Base-by-base conservation (phyloP, 2,113 vertebrate species). In the Microcebus jonahi region DNA sequence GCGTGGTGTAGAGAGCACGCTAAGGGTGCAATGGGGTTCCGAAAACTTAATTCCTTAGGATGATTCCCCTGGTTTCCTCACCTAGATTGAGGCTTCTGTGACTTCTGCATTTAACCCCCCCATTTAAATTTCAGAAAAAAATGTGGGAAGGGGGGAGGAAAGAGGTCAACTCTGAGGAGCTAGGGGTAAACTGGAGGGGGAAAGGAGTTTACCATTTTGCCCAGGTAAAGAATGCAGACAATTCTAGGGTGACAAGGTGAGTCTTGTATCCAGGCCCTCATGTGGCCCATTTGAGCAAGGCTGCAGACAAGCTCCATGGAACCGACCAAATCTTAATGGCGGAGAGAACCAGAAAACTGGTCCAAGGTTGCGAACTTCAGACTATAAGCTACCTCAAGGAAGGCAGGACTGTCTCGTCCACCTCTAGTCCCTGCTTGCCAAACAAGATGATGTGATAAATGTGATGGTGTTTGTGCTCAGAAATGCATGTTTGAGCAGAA, bases 361-460 rank as follows among this genome's bases (percentile, higher is more conserved):
- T 18, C 6, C 20, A 18, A 18, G 7, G 31, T 23, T 39, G 57
- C 8, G 42, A 6, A 29, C 53, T 14, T 91, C 31, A 93, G 48
- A 93, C 73, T 68, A 13, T 13, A 83, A 80, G 80, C 84, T 63
- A 6, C 67, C n/a, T 93, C 59, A 8, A 93, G 88, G 76, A 95
- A 95, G 53, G 36, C 36, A 61, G 76, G 39, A 27, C 36, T 27
- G 34, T 59, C 42, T 89, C 34, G 17, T 83, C 53, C 50, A 75
- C 70, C 73, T 68, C 63, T 71, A 73, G 81, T 87, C 79, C 36
- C 39, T 25, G 39, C 36, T 90, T 90, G 86, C 83, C 12, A 57
- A 25, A 59, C 7, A 50, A 88, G 79, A 91, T 86, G 45, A 95
- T 94, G 80, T 91, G 86, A 94, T 93, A 87, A 94, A 93, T 31